Conservation (phyloP, 2,113 vertebrate species). For the Percina caprodes region DNA sequence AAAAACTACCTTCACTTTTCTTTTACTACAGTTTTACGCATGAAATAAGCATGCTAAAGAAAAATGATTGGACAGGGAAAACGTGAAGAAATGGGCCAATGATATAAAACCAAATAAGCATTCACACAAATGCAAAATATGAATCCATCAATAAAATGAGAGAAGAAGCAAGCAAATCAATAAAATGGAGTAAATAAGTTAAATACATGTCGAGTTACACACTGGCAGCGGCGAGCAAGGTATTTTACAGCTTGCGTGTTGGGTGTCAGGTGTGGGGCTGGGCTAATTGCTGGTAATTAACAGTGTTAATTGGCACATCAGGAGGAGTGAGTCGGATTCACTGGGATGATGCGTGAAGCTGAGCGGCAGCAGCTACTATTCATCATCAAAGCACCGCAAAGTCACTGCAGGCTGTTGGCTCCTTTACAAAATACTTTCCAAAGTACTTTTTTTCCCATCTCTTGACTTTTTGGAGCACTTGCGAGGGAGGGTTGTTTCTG, state of each 20-base stretch:
- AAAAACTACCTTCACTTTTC: no score
- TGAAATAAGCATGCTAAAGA: background rate
- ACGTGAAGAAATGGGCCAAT: background rate
- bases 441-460: constrained; percentile 50
- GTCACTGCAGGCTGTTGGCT: constrained; percentile 57
- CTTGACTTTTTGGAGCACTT: constrained; percentile 52
- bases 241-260: background rate
- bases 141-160: background rate
- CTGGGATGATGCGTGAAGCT: constrained; percentile 34
- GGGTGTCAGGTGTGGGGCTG: constrained; percentile 18
- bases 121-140: background rate
- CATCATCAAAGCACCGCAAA: constrained; percentile 54
- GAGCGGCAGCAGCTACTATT: constrained; percentile 44
- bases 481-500: constrained; percentile 53
- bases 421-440: constrained; percentile 60
- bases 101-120: background rate
- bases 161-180: background rate
- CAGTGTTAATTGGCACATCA: constrained; percentile 39
- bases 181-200: background rate
- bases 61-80: background rate
- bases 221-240: background rate
- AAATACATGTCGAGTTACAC: background rate
- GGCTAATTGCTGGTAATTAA: constrained; percentile 52
- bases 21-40: background rate
- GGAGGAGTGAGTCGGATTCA: constrained; percentile 32